Percentiles rank a stretch among this genome's conserved stretches.
phyloP scores from a whole-genome alignment of 2,113 vertebrate species.

The Platysteira castanea region DNA sequence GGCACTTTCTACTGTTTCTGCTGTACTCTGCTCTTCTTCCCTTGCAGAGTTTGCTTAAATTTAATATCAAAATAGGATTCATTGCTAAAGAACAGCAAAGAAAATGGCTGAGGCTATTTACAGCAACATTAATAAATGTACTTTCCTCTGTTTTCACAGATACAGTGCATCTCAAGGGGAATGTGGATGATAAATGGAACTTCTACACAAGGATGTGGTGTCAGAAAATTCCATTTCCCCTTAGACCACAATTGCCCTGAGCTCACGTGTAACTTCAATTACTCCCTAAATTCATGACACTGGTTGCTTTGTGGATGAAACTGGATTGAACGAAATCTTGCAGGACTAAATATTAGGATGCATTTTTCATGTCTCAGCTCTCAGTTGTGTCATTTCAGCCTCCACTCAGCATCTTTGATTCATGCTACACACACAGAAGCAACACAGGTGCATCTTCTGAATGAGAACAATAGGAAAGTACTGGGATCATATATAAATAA shows the following conservation, averaged over 20 bases:
- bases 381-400: not conserved
- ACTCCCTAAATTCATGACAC: not conserved
- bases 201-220: not conserved
- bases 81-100: not conserved
- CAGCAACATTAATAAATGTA: not conserved
- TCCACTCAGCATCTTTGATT: not conserved
- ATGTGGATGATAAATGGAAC: not conserved
- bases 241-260: not conserved
- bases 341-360: not conserved
- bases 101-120: not conserved
- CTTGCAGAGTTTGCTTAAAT: not conserved
- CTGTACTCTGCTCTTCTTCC: not conserved
- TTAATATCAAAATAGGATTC: not conserved
- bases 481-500: not conserved
- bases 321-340: not conserved
- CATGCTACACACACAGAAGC: accelerated
- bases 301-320: not conserved
- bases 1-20: not conserved
- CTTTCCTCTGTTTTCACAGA: not conserved
- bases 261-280: not conserved
- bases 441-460: not conserved
- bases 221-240: not conserved
- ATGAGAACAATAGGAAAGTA: not conserved
- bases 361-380: not conserved
- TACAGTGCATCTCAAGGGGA: not conserved